Evolutionary conservation across 2,113 vertebrate species (phyloP), one percentile per base, ranked within the genome.

Genomic region (Mastomys natalensis): DNA sequence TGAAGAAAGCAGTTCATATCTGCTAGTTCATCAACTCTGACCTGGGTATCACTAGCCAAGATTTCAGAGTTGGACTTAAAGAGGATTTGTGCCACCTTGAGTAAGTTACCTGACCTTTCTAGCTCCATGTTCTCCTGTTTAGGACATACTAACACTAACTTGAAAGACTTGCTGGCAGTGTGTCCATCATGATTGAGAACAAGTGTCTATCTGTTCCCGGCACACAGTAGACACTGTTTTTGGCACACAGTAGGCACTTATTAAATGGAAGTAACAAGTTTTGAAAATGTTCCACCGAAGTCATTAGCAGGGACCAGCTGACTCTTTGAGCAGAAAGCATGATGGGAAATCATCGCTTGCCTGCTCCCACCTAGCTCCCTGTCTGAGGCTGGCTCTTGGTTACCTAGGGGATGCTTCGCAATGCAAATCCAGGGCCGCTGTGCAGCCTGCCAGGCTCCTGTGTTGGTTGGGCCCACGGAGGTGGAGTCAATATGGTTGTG

Each of bases 341-440:
- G 53, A 37, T 77, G 85, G 77, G 84, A 74, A 87, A 51, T 48
- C 17, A 88, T 45, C 19, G 9, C n/a, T 72, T 60, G 7, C 31
- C 77, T 15, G 43, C 9, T 24, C 74, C 29, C 73, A 58, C 58
- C 43, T 74, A 34, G 66, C 55, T 84, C 62, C 80, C 60, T 64
- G 43, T 81, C 76, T 77, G 95, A 13, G 13, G 78, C 78, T 85
- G 91, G 55, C 72, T 93, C 12, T 55, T 37, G 84, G 93, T 96
- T 94, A 53, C 93, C 97, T 51, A 86, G 93, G 94, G 0, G 1
- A 95, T 24, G 53, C 40, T 1, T 45, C 76, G 81, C 64, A 26
- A 37, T 45, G 84, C 81, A 91, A 37, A 51, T 72, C n/a, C 37
- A 84, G 60, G 5, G 62, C 15, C 22, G 16, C 53, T 31, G 43